Base-by-base conservation (phyloP, 2,888 invertebrate species). In the Neocrepidodera transversa region DNA sequence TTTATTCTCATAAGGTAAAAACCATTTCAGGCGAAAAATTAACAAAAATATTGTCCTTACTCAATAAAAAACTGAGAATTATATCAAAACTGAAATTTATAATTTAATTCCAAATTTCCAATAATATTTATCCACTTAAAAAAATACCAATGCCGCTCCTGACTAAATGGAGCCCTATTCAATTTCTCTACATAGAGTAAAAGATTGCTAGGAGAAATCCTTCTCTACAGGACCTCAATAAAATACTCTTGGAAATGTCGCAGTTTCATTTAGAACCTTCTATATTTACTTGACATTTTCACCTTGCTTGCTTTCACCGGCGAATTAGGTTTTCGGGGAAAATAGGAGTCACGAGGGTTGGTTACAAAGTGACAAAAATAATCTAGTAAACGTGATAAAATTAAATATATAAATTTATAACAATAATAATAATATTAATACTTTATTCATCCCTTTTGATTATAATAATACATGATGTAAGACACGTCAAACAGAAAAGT, bases 211-310 rank as follows among this genome's bases (percentile, higher is more conserved):
- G 23, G 28, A 36, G 54, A 60, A 57, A 55, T 58, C 51, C 58
- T 43, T 51, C 30, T 60, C 36, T 51, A 30, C 18, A 51, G 17
- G 51, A 57, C 43, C 51, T 51, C 58, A 52, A 60, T 60, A 63
- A 63, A 60, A 63, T 58, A 51, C 50, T 38, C 45, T 23, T 28
- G 38, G 32, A 49, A 42, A 35, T 63, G 53, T 60, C 47, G 53
- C 42, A 57, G 49, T 63, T 42, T 53, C 52, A 23, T 63, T 63
- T 54, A 51, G 50, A 43, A 54, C n/a, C 50, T 36, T 63, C 51
- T 54, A 60, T 58, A 60, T 60, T 60, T 54, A 47, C 17, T 53
- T 59, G 52, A 58, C 54, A 52, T 55, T 61, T 51, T 55, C 61
- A 56, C 56, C 58, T 53, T 48, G 11, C 26, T 28, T 45, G 50